phyloP scores from a whole-genome alignment of 92 coral and sea anemone genomes.

The Plumapathes pennacea region DNA sequence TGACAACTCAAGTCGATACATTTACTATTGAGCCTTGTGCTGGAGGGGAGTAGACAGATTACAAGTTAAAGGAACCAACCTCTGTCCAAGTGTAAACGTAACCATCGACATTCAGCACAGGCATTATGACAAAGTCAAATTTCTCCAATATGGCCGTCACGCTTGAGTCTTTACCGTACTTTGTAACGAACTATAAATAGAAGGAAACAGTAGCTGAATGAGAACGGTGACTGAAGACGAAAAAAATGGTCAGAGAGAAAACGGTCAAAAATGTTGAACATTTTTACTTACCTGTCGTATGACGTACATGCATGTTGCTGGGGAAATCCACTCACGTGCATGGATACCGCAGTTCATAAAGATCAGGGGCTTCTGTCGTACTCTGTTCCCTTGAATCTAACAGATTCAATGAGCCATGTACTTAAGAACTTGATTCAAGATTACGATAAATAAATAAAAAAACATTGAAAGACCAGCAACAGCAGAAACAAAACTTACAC shows the following conservation, averaged over 20 bases:
- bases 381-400: constrained; percentile 35
- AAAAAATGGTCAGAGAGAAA: too few relatives aligned
- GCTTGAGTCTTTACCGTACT: constrained; percentile 8
- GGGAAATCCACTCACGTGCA: constrained; percentile 69
- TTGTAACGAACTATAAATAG: constrained; percentile 7
- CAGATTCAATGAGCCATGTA: too few relatives aligned
- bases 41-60: neutral
- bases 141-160: constrained; percentile 17
- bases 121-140: constrained; percentile 20
- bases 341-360: constrained; percentile 75
- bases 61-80: too few relatives aligned
- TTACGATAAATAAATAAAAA: neutral
- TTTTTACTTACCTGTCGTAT: constrained; percentile 56
- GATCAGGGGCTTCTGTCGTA: constrained; percentile 33
- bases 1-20: too few relatives aligned
- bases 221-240: too few relatives aligned
- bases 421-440: too few relatives aligned
- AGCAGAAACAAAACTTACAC: constrained; percentile 45
- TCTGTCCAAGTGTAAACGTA: neutral
- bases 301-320: constrained; percentile 66
- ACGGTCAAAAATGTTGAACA: too few relatives aligned
- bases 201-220: neutral
- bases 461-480: too few relatives aligned
- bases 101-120: constrained; percentile 19
- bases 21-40: neutral